Conservation (phyloP, 2,888 invertebrate species). For the Pycnomerus fuliginosus region DNA sequence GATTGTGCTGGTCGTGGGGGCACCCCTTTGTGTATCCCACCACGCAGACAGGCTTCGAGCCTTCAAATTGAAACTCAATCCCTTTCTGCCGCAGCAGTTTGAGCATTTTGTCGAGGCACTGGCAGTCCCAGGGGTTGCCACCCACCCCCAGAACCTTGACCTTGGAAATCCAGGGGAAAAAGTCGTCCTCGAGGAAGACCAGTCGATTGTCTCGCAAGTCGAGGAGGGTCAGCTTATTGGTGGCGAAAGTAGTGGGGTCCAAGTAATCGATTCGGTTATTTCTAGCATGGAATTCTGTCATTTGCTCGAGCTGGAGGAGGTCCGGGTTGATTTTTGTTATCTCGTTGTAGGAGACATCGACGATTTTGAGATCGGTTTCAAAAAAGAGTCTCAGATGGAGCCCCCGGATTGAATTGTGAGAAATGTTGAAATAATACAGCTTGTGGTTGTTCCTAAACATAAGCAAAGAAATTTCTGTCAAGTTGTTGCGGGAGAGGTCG, state of each 20-base stretch:
- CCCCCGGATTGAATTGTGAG: conserved; percentile 23
- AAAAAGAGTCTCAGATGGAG: conserved; percentile 28
- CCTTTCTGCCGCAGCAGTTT: conserved; percentile 17
- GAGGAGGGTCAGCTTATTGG: conserved; percentile 24
- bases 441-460: conserved; percentile 1
- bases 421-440: conserved; percentile 29
- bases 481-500: conserved; percentile 1
- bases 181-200: conserved; percentile 26
- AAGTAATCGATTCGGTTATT: conserved; percentile 30
- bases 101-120: conserved; percentile 26
- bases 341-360: conserved; percentile 33
- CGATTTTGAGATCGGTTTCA: conserved; percentile 21
- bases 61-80: conserved; percentile 25
- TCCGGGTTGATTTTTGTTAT: conserved; percentile 11
- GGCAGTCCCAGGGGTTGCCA: conserved; percentile 35
- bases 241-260: conserved; percentile 26
- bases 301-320: conserved; percentile 24
- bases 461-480: not conserved
- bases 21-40: conserved; percentile 3
- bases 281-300: conserved; percentile 25
- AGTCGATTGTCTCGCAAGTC: conserved; percentile 31
- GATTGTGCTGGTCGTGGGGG: conserved; percentile 7
- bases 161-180: conserved; percentile 28
- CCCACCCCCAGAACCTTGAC: conserved; percentile 30
- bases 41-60: conserved; percentile 31